Base-by-base conservation (phyloP, 2,113 vertebrate genomes). In the Cercocebus atys region DNA sequence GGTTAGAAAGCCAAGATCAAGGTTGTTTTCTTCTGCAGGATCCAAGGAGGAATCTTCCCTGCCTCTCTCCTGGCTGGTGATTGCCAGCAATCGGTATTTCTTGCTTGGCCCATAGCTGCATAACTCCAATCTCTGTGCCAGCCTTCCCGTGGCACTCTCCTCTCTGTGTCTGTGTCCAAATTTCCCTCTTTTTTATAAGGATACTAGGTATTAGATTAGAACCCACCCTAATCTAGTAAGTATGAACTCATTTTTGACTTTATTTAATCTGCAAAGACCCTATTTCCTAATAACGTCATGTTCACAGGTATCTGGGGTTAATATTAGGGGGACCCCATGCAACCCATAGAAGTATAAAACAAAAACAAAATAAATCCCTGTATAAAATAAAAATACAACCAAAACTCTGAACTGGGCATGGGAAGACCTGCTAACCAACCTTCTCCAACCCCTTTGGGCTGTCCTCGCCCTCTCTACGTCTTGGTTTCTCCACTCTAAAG, bases 241-340 rank as follows among this genome's bases (percentile, higher is more conserved):
- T 68, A 82, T 59, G 82, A 93, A 5, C 61, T 93, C 40, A 64
- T 40, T 64, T 75, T 86, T 93, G 61, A 87, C 45, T 87, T 50
- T 20, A 91, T 85, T 64, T 59, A 11, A 52, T 82, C 76, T 90
- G 20, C 55, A 45, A 96, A 94, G 66, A 91, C 12, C 35, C 27
- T 81, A 35, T 59, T 94, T 86, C 89, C 61, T 94, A 87, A 25
- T 57, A 93, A 79, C 30, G n/a, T 72, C 83, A 89, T 4, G n/a
- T 27, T 82, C 83, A 79, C 22, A 61, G 47, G 61, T 81, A 55
- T 23, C 61, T 12, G 23, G n/a, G 14, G 38, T 89, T 45, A 79
- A 66, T 23, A 79, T 83, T 90, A 30, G 32, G 59, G 6, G 38
- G 14, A 75, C 55, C 81, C 3, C 59, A 32, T 45, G 72, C 40